Base-by-base conservation (phyloP, 2,888 invertebrate species). In the Eupithecia subumbrata region DNA sequence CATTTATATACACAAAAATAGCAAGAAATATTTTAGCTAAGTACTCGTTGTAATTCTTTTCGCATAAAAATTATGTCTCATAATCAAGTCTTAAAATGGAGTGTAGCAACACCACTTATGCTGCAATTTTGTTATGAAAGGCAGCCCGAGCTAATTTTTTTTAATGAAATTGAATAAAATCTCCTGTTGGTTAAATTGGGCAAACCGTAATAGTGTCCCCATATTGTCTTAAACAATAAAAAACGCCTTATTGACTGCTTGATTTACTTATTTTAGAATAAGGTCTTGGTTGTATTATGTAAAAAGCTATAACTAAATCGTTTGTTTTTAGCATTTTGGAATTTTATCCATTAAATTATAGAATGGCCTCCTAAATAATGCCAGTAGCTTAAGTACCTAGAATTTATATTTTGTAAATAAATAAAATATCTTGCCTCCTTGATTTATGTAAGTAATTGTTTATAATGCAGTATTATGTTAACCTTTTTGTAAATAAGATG, bases 161-260 rank as follows among this genome's bases (percentile, higher is more conserved):
- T 12, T 11, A 60, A 22, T 56, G 22, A 3, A 56, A 25, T 25
- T 25, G 12, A 5, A 22, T 14, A 5, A 14, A 14, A 60, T 0
- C n/a, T 14, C 22, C 9, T 25, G 12, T 25, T 60, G 60, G 60
- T 9, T 2, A 11, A 18, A 14, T 34, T 34, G 34, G 1, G 1
- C 34, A 34, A 64, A 34, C 7, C 14, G 12, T 34, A 4, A 72
- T 74, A 72, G 72, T 30, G 79, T 76, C 80, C 79, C 69, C 40
- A 81, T 82, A 82, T 83, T 80, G 82, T 84, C 86, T 87, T 85
- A 82, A 84, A 87, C 86, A 84, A 82, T 82, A 85, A 88, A 86
- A 88, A 88, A 91, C 91, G 91, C 92, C 91, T 85, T 84, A 83
- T 82, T 80, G 83, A 87, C 85, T 85, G 86, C 86, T 89, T 88